Percentiles rank a stretch among this genome's conserved stretches.
These are phyloP conservation scores for Troilus luridus DNA, from an alignment of 2,888 invertebrate genomes.

Conservation along the genomic window DNA sequence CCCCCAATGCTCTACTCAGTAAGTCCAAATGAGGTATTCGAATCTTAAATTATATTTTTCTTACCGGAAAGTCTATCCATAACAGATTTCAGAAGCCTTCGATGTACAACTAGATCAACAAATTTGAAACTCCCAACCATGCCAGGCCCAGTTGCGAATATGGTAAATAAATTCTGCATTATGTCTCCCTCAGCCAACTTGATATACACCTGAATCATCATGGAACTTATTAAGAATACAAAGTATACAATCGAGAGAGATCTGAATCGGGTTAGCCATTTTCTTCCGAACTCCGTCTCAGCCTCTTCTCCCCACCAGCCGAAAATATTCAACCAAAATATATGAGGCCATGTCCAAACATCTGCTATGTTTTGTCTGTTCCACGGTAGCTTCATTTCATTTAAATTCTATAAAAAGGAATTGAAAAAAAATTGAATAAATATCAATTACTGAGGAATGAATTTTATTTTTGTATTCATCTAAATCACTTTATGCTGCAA, in stretches of 20 bases:
- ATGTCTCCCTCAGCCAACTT: conserved; percentile 47
- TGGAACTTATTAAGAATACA: neutral
- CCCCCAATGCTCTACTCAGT: too few relatives aligned
- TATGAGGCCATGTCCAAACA: conserved; percentile 53
- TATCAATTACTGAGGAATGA: too few relatives aligned
- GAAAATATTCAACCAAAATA: conserved; percentile 52
- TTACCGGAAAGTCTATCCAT: conserved; percentile 36
- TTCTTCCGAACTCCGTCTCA: conserved; percentile 13
- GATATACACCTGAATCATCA: neutral
- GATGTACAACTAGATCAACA: neutral
- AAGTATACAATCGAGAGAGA: conserved; percentile 24
- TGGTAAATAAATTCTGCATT: conserved; percentile 29
- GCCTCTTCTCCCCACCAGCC: conserved; percentile 55
- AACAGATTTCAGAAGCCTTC: conserved; percentile 23
- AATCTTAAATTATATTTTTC: neutral
- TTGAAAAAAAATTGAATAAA: neutral
- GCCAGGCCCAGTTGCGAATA: conserved; percentile 28
- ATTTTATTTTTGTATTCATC: too few relatives aligned
- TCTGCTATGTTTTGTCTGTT: neutral
- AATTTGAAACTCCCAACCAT: conserved; percentile 32
- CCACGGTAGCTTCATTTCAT: conserved; percentile 14
- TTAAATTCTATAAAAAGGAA: neutral
- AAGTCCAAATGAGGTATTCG: too few relatives aligned
- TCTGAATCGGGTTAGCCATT: conserved; percentile 6
- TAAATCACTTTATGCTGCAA: too few relatives aligned